Base-by-base conservation (phyloP, 2,113 vertebrate species). In the Toxotes jaculatrix region DNA sequence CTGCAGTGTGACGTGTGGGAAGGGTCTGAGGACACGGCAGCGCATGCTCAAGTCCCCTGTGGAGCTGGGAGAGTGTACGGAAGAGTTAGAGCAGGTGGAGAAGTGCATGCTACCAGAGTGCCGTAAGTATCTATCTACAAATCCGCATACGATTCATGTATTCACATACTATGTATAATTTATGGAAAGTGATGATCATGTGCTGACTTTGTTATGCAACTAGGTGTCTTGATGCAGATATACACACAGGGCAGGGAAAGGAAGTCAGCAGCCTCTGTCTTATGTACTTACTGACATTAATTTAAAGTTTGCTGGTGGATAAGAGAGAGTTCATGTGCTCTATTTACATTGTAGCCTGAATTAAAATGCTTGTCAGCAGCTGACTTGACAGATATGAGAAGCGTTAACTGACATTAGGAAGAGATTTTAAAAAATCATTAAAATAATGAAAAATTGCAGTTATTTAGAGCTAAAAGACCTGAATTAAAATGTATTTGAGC, bases 51-150 rank as follows among this genome's bases (percentile, higher is more conserved):
- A 99, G 90, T 99, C 98, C 55, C 96, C 97, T 0, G 96, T 97
- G 3, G 98, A 99, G 89, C 96, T 99, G 1, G 98, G 98, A 31
- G 98, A 99, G 84, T 99, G 98, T 84, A 97, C 95, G 0, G 98
- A 99, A 87, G 98, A 99, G 9, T 93, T 99, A 86, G 97, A 99
- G n/a, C 98, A 99, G 89, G 94, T 95, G 89, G 98, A 99, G 85
- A 99, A 99, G 74, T 99, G 98, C 94, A 99, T 99, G 98, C 91
- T 99, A 38, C 98, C 98, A 0, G 98, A 99, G 57, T 99, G 98
- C 74, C 98, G 98, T 99, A 93, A 97, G 98, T 96, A 63, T 21
- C 7, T n/a, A 62, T 64, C 31, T 6, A 13, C 43, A 64, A 34
- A 47, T 59, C 34, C 65, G 71, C 81, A 68, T 21, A 40, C 65